A percentile compares a stretch with the other conserved stretches of the same genome.
Evolutionary conservation across 2,113 vertebrate genomes (phyloP).

Genomic region (Semnornis frantzii): DNA sequence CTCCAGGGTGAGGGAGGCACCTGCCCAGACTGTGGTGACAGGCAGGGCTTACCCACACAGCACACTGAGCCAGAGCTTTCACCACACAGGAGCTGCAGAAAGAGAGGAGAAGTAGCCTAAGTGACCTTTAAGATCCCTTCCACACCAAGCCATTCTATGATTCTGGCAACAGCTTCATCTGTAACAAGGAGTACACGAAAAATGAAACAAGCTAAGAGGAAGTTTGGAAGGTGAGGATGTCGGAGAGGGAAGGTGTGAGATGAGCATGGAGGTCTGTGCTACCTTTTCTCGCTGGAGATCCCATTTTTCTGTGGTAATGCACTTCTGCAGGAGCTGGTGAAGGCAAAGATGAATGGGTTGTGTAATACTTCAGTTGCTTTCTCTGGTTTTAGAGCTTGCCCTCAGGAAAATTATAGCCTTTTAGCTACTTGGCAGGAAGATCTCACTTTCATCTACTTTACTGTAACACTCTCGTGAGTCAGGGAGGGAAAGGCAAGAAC

Average conservation of each 20-base stretch:
- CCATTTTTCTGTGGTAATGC: not conserved
- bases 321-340: not conserved
- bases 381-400: not conserved
- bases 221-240: not conserved
- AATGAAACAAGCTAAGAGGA: not conserved
- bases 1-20: no score
- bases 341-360: not conserved
- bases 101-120: not conserved
- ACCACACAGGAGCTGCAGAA: not conserved
- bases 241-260: not conserved
- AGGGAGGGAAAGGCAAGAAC: not conserved
- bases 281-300: not conserved
- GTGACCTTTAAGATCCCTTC: not conserved
- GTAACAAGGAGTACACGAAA: not conserved
- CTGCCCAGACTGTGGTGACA: not conserved
- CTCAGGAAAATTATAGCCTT: not conserved
- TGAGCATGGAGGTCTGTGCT: not conserved
- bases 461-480: not conserved
- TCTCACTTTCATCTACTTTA: not conserved
- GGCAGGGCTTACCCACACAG: not conserved
- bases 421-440: not conserved
- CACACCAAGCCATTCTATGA: not conserved
- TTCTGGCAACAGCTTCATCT: not conserved
- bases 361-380: not conserved
- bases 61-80: not conserved